phyloP scores from a whole-genome alignment of 2,113 vertebrate species.

The Parus major region DNA sequence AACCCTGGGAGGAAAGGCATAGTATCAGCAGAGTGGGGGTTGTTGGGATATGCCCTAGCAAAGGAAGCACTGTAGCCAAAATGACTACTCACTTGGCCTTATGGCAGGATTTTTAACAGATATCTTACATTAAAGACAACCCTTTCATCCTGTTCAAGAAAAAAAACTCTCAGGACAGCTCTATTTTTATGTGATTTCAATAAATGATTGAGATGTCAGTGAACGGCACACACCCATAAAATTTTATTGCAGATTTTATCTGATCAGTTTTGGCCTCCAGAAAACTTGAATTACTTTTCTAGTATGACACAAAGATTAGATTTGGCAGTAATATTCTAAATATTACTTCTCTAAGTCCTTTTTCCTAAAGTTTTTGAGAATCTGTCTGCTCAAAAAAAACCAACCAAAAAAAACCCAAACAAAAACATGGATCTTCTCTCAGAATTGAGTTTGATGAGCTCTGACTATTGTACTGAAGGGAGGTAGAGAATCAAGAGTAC shows the following conservation, averaged over 20 bases:
- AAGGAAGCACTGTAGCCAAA: not conserved
- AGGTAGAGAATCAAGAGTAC: not conserved
- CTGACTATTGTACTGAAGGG: not conserved
- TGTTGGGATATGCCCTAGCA: not conserved
- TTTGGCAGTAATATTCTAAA: not conserved
- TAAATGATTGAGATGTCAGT: conserved; percentile 47
- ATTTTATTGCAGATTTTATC: conserved; percentile 34
- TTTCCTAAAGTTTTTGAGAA: not conserved
- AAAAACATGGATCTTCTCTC: not conserved
- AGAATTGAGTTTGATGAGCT: not conserved
- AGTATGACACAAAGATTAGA: conserved; percentile 19
- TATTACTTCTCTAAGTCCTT: not conserved
- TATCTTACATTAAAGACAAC: not conserved
- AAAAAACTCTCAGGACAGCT: not conserved
- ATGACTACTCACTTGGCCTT: not conserved
- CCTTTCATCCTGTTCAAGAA: not conserved
- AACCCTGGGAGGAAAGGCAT: not conserved
- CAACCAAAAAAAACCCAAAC: not conserved
- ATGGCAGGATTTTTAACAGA: not conserved
- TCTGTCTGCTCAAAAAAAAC: too few relatives aligned
- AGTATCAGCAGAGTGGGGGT: not conserved
- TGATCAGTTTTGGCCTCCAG: conserved; percentile 43
- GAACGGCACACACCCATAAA: not conserved
- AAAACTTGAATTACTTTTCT: conserved; percentile 6
- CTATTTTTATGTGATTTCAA: not conserved